A percentile compares a stretch with the other conserved stretches of the same genome.
These are phyloP conservation scores for Pangasius macronema DNA, from an alignment of 2,797 vertebrate genomes.

Conservation along the genomic window DNA sequence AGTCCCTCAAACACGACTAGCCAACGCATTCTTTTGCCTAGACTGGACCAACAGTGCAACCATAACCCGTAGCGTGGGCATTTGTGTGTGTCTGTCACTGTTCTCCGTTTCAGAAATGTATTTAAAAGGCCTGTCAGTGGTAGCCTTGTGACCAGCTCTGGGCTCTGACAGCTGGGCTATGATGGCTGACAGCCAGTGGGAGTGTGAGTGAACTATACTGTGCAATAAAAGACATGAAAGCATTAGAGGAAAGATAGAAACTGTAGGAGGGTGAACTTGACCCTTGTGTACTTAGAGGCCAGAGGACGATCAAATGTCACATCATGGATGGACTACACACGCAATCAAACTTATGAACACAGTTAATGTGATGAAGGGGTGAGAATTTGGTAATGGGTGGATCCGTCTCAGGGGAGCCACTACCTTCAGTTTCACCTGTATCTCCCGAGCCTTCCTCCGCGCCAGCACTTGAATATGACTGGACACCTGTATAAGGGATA, in stretches of 20 bases:
- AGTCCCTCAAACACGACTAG: slow-evolving; percentile 61
- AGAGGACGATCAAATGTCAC: slow-evolving; percentile 39
- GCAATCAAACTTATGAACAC: slow-evolving; percentile 18
- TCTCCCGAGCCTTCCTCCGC: slow-evolving; percentile 93
- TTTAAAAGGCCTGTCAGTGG: slow-evolving; percentile 74
- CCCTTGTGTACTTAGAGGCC: slow-evolving; percentile 44
- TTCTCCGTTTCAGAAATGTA: slow-evolving; percentile 78
- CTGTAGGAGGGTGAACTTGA: slow-evolving; percentile 25
- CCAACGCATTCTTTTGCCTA: slow-evolving; percentile 69
- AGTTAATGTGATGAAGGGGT: slow-evolving; percentile 8
- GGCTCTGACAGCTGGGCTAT: slow-evolving; percentile 57
- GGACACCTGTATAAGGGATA: slow-evolving; percentile 80
- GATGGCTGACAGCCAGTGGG: slow-evolving; percentile 55
- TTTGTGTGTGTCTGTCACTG: slow-evolving; percentile 69
- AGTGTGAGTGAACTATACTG: slow-evolving; percentile 66
- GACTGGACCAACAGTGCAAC: slow-evolving; percentile 70
- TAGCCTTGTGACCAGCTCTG: slow-evolving; percentile 55
- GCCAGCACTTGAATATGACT: slow-evolving; percentile 97
- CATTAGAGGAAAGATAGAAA: slow-evolving; percentile 41
- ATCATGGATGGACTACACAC: slow-evolving; percentile 14
- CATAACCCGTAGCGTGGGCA: slow-evolving; percentile 72
- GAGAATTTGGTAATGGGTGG: slow-evolving; percentile 43
- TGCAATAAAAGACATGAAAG: slow-evolving; percentile 62
- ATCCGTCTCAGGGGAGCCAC: slow-evolving; percentile 51
- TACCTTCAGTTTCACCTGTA: slow-evolving; percentile 99